Evolutionary conservation across 2,888 invertebrate genomes (phyloP).

Genomic region (Lepidocyrtoides sp.): DNA sequence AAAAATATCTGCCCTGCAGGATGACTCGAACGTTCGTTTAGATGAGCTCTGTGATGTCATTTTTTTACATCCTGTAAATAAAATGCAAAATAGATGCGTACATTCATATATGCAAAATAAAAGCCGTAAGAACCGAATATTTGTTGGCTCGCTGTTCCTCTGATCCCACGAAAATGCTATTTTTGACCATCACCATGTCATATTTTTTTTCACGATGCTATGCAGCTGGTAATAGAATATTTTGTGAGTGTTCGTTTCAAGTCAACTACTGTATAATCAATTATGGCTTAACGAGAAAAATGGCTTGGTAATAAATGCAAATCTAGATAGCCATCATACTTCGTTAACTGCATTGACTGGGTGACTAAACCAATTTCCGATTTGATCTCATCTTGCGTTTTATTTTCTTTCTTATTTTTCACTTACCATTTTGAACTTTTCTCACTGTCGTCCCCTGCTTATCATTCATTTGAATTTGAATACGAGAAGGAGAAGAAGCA

Average conservation of each 20-base stretch:
- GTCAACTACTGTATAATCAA: conserved; percentile 60
- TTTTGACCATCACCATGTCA: conserved; percentile 13
- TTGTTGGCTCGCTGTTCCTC: background rate
- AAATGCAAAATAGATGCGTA: background rate
- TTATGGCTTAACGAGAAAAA: conserved; percentile 60
- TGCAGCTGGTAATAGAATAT: conserved; percentile 6
- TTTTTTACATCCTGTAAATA: background rate
- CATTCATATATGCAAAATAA: too few species aligned
- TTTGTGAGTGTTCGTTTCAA: conserved; percentile 31
- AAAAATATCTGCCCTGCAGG: too few species aligned
- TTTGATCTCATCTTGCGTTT: background rate
- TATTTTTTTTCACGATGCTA: background rate
- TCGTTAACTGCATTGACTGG: conserved; percentile 67
- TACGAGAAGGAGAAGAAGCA: too few species aligned
- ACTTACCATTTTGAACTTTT: background rate
- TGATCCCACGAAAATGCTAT: background rate
- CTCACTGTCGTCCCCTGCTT: background rate
- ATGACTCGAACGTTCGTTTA: background rate
- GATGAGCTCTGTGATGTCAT: too few species aligned
- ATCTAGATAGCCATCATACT: conserved; percentile 68
- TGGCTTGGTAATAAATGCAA: conserved; percentile 49
- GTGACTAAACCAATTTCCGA: conserved; percentile 45
- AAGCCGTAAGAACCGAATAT: background rate
- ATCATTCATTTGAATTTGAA: conserved; percentile 12
- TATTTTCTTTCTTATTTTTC: background rate